Base-by-base conservation (phyloP, 2,113 vertebrate species). In the Callochromis pleurospilus region DNA sequence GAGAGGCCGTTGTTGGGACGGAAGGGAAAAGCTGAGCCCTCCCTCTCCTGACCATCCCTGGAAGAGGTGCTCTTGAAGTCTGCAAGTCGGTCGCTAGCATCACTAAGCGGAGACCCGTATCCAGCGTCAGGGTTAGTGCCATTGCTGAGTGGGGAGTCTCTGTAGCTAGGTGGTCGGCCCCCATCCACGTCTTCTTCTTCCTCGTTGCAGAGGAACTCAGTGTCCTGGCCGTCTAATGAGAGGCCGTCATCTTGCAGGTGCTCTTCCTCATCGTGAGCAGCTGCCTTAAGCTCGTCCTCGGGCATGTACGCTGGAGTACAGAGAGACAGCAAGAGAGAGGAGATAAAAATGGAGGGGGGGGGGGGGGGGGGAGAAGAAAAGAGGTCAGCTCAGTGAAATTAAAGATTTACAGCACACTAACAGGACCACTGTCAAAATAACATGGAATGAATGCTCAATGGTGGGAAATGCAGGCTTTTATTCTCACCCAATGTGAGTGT, bases 211-310 rank as follows among this genome's bases (percentile, higher is more conserved):
- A 96, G 92, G 88, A 97, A 99, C 89, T 99, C 98, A 38, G 96
- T 96, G 85, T 99, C 98, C 96, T 97, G 98, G 89, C 97, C 95
- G n/a, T 98, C 98, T 96, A 98, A 91, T 92, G 98, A 96, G 93
- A 98, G 97, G 93, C 97, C 97, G 58, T 98, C 97, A 88, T 98
- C 98, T 95, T 98, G 98, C 94, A 96, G 96, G 17, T 94, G 96
- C 86, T 97, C 98, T 89, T 96, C 95, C 93, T 97, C 98, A 94
- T 98, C 97, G 84, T 97, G 97, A 90, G 97, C 96, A 82, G 95
- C 96, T 86, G 97, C 97, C 97, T 99, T 99, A 96, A 99, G 91
- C 95, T 99, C 98, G 85, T 99, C 99, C 95, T 99, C 98, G 86
- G 98, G 98, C 97, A 98, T 97, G 90, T 99, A 99, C 90, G 98